Evolutionary conservation across 1,140 invertebrate species (phyloP), one percentile per base, ranked within the genome.

Genomic region (Trachymyrmex septentrionalis): DNA sequence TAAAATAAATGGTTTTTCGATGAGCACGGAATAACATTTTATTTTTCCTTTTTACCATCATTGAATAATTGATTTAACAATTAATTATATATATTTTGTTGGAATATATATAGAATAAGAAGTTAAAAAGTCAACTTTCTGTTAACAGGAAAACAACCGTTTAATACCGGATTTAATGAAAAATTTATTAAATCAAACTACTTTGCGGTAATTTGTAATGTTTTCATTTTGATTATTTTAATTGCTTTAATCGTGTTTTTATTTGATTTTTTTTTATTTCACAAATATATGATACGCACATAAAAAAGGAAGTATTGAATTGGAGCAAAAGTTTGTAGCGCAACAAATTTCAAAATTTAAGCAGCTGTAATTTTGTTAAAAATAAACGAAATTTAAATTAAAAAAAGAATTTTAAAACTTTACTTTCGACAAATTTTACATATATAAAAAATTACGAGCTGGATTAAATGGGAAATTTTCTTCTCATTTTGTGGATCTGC

Each of bases 1-100:
- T 91, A 88, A 94, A 94, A 93, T 94, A 93, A 94, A 94, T 92
- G 92, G 91, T 93, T 94, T 94, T 93, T 93, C 90, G 91, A 92
- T 82, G 91, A 93, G 81, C n/a, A 84, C 63, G 30, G 69, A 63
- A 30, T 30, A 82, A 61, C 24, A 72, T 84, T 91, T 90, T 64
- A 88, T 82, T 89, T 84, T 86, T 81, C 50, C 50, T 63, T 64
- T 24, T 61, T 59, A 38, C 3, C 21, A 19, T 30, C 21, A 24
- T 44, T 14, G 19, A 76, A 76, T 19, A 27, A 67, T 78, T 53
- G 12, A 14, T 38, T 30, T 0, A 48, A 12, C 14, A 16, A 44
- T 50, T 72, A 66, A 63, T 24, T 34, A 50, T 69, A n/a, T 57
- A 57, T 30, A n/a, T 4, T 6, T 61, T 24, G 16, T 14, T 30